Evolutionary conservation across 2,113 vertebrate species (phyloP).

Genomic region (Todiramphus chloris): DNA sequence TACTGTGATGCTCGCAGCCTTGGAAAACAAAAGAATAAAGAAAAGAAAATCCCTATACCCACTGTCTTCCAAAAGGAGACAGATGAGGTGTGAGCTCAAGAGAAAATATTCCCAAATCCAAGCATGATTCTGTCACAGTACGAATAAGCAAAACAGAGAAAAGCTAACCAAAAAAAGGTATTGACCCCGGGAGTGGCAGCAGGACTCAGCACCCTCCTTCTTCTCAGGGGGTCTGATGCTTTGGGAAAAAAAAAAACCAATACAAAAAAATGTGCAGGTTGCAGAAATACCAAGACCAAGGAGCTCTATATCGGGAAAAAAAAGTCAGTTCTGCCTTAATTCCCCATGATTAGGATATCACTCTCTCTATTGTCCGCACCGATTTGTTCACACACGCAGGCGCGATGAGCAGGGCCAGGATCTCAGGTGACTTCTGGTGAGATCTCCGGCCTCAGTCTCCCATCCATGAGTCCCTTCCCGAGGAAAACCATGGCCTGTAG

Average conservation of each 20-base stretch:
- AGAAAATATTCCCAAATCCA: conserved; percentile 21
- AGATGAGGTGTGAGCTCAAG: background rate
- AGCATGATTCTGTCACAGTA: background rate
- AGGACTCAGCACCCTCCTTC: background rate
- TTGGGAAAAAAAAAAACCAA: background rate
- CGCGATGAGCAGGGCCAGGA: fast-evolving
- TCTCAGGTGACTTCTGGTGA: background rate
- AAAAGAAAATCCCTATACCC: background rate
- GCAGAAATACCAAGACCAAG: background rate
- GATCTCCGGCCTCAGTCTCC: fast-evolving
- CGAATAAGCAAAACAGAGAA: background rate
- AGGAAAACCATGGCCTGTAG: background rate
- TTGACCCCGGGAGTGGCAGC: background rate
- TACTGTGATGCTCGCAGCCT: conserved; percentile 41
- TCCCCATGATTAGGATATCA: background rate
- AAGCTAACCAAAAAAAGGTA: background rate
- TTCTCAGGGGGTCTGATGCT: background rate
- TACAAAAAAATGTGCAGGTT: background rate
- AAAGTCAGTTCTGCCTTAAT: background rate
- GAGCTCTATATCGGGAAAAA: background rate
- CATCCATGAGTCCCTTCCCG: fast-evolving
- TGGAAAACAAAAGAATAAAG: background rate
- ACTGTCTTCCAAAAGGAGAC: background rate
- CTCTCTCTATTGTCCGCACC: fast-evolving
- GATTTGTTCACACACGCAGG: background rate